phyloP scores from a whole-genome alignment of 2,888 invertebrate species.

The Callinectes sapidus region DNA sequence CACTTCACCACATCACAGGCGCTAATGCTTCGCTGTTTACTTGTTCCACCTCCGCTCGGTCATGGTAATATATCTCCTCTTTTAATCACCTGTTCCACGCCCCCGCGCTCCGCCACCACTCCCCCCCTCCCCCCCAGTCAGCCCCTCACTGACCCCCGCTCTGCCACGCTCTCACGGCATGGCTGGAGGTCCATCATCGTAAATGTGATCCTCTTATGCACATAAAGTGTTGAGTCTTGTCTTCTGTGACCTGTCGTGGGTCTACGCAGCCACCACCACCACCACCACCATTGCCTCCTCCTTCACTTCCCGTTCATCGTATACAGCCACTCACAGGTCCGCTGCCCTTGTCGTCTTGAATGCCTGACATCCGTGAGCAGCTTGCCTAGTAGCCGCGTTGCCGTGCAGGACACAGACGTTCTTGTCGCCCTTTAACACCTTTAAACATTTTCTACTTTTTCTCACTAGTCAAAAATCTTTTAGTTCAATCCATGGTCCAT shows the following conservation, averaged over 20 bases:
- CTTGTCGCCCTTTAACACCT: neutral
- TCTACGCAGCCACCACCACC: neutral
- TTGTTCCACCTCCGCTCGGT: neutral
- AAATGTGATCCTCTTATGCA: neutral
- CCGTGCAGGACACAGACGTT: neutral
- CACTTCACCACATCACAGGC: neutral
- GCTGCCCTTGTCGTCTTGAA: neutral
- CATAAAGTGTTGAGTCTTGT: conserved; percentile 8
- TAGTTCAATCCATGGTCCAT: neutral
- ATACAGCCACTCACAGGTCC: neutral
- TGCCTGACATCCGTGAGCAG: neutral
- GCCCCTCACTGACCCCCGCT: neutral
- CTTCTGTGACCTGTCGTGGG: neutral
- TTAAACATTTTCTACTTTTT: neutral
- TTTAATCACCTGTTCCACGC: conserved; percentile 20
- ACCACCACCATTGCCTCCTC: neutral
- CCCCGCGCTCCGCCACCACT: neutral
- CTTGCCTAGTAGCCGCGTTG: neutral
- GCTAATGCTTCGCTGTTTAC: conserved; percentile 2
- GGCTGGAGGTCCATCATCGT: conserved; percentile 10
- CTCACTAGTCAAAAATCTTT: neutral
- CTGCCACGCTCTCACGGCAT: neutral
- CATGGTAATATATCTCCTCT: neutral
- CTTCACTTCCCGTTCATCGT: neutral
- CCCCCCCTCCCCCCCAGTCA: neutral